A percentile compares a stretch with the other conserved stretches of the same genome.
These are phyloP conservation scores for Morus bassanus DNA, from an alignment of 2,797 vertebrate species.

Conservation along the genomic window DNA sequence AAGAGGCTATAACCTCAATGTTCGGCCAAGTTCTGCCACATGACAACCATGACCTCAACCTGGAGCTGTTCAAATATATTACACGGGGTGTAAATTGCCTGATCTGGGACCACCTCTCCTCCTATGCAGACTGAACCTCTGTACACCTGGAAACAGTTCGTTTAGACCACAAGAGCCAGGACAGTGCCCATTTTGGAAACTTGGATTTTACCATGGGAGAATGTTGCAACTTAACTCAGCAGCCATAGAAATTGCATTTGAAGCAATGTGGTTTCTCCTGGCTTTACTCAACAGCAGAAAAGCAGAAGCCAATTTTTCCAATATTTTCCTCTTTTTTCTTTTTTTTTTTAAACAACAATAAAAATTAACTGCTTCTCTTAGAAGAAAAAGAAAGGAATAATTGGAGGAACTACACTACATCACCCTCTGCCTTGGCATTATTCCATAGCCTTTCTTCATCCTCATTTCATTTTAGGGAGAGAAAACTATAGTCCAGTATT, in stretches of 20 bases:
- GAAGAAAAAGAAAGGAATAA: neutral
- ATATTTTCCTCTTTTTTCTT: neutral
- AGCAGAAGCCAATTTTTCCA: neutral
- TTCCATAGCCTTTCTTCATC: neutral
- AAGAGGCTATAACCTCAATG: neutral
- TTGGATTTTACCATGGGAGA: neutral
- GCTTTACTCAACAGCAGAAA: neutral
- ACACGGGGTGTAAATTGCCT: neutral
- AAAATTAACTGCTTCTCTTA: neutral
- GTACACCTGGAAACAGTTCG: neutral
- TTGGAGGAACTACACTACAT: neutral
- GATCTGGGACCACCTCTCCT: neutral
- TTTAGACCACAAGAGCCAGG: neutral
- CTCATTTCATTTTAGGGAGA: neutral
- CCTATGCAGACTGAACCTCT: neutral
- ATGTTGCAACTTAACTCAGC: neutral
- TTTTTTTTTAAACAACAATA: neutral
- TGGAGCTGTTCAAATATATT: neutral
- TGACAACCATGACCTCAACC: neutral
- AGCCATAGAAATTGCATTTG: neutral
- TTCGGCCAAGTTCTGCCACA: neutral
- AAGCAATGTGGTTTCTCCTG: neutral
- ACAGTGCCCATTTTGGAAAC: neutral
- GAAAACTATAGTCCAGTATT: neutral
- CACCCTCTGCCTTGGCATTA: neutral